These are phyloP conservation scores for Apogon hyalosoma DNA, from an alignment of 2,797 vertebrate genomes.

Conservation along the genomic window DNA sequence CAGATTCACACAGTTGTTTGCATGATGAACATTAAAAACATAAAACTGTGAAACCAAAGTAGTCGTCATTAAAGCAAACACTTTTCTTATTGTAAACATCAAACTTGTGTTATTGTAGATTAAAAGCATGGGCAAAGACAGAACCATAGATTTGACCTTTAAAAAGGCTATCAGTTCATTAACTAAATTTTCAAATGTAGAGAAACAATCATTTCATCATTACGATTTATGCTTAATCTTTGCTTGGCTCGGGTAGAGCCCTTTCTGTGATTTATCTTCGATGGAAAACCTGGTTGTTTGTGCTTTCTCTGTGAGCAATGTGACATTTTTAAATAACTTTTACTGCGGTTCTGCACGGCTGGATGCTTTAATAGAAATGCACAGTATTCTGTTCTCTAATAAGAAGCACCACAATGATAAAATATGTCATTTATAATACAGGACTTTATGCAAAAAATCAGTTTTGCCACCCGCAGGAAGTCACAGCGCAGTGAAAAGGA, in stretches of 20 bases:
- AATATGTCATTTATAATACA: slow-evolving; percentile 25
- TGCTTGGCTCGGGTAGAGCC: neutral
- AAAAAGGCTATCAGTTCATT: slow-evolving; percentile 6
- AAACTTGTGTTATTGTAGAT: neutral
- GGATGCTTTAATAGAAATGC: slow-evolving; percentile 58
- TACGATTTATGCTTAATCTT: slow-evolving; percentile 19
- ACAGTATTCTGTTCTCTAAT: slow-evolving; percentile 29
- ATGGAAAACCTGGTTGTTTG: neutral
- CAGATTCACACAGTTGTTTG: neutral
- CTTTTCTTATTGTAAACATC: neutral
- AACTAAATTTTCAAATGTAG: slow-evolving; percentile 19
- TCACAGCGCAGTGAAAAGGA: slow-evolving; percentile 2
- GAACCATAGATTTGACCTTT: slow-evolving; percentile 36
- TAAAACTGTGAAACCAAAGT: too few relatives aligned
- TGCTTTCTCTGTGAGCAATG: slow-evolving; percentile 23
- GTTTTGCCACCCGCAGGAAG: slow-evolving; percentile 8
- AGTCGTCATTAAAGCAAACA: too few relatives aligned
- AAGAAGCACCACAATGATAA: slow-evolving; percentile 30
- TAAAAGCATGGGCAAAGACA: neutral
- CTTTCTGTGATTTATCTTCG: neutral
- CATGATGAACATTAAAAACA: too few relatives aligned
- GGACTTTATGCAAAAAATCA: slow-evolving; percentile 26
- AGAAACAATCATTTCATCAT: slow-evolving; percentile 34
- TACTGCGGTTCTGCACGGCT: slow-evolving; percentile 46
- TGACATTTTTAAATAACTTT: slow-evolving; percentile 62